Conservation (phyloP, 23 tunicate species). For the Pegea sp. region DNA sequence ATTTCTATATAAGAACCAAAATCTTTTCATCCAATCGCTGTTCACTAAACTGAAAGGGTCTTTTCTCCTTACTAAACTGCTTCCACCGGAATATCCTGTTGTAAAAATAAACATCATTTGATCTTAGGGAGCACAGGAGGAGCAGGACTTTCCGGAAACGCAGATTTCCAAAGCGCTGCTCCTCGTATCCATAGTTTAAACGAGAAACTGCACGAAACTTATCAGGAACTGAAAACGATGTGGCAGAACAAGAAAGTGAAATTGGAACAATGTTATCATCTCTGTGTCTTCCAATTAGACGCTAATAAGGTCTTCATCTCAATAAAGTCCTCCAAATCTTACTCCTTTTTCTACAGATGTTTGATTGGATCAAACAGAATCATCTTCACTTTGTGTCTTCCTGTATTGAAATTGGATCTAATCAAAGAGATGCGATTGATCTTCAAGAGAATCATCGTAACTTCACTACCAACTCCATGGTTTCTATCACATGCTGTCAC, state of each 20-base stretch:
- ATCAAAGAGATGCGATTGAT: conserved; percentile 38
- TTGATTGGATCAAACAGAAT: conserved; percentile 89
- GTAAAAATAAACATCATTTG: background rate
- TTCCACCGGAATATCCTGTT: too few species aligned
- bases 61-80: too few species aligned
- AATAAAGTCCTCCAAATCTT: too few species aligned
- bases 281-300: conserved; percentile 59
- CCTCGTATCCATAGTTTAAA: conserved; percentile 75
- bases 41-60: too few species aligned
- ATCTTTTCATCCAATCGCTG: too few species aligned
- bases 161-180: conserved; percentile 77
- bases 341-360: conserved; percentile 30
- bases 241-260: conserved; percentile 58
- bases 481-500: too few species aligned
- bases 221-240: conserved; percentile 33
- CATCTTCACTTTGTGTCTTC: conserved; percentile 31
- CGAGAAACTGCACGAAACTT: conserved; percentile 55
- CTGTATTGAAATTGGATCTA: conserved; percentile 58
- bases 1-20: too few species aligned
- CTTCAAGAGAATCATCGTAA: conserved; percentile 82
- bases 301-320: conserved; percentile 45
- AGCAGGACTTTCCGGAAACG: conserved; percentile 38
- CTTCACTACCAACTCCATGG: conserved; percentile 90
- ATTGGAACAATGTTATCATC: conserved; percentile 76
- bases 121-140: conserved; percentile 50